Conservation (phyloP, 1,140 invertebrate genomes). For the Thereuonema tuberculata region DNA sequence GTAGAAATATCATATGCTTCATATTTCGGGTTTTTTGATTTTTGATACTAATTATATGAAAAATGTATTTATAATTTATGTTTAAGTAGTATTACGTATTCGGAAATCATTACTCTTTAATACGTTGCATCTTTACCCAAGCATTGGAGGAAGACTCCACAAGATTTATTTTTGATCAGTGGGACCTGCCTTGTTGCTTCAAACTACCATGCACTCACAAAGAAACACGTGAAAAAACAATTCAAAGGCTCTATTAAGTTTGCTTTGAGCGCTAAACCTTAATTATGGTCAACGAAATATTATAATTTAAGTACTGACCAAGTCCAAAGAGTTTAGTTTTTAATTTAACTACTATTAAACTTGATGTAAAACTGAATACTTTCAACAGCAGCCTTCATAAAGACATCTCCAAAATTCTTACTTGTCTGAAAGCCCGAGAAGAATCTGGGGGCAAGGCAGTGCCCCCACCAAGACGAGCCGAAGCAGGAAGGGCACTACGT, state of each 20-base stretch:
- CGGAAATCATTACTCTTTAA: neutral
- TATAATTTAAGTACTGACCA: neutral
- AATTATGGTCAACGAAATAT: neutral
- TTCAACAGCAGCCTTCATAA: too few relatives aligned
- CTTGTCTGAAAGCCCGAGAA: too few relatives aligned
- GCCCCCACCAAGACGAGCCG: too few relatives aligned
- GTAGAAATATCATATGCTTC: too few relatives aligned
- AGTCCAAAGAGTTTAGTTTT: neutral
- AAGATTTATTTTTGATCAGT: neutral
- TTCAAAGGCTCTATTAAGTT: neutral
- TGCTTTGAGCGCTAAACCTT: neutral
- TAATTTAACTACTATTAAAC: neutral
- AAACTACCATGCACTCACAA: neutral
- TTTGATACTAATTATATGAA: too few relatives aligned
- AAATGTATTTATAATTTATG: too few relatives aligned
- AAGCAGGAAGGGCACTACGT: too few relatives aligned
- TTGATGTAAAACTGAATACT: neutral
- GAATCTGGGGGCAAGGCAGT: too few relatives aligned
- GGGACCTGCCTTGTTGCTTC: neutral
- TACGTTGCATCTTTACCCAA: neutral
- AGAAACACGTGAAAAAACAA: neutral
- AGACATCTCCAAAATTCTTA: too few relatives aligned
- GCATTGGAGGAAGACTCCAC: neutral
- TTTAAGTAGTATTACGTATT: too few relatives aligned
- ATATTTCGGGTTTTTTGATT: too few relatives aligned